Base-by-base conservation (phyloP, 2,888 invertebrate species). In the Drosophila lutescens region DNA sequence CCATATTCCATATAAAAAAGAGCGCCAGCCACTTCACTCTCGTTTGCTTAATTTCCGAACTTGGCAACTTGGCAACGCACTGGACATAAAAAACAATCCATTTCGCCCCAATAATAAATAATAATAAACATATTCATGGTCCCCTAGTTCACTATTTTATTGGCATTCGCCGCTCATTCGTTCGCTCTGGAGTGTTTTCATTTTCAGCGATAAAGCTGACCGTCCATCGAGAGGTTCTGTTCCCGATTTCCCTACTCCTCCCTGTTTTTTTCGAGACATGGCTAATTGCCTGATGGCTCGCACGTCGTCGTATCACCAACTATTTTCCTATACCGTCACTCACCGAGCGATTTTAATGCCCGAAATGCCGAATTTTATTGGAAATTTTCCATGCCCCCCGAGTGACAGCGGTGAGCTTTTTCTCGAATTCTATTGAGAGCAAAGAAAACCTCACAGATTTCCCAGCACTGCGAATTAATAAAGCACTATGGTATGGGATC, bases 81-180 rank as follows among this genome's bases (percentile, higher is more conserved):
- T 55, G 50, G 54, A 40, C 47, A 47, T 12, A 17, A 32, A 30
- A 47, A 47, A 61, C 70, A 74, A 76, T 78, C 71, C 70, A 76
- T 62, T 77, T 72, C 70, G 70, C 63, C 63, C 70, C 72, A 79
- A 86, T 78, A 85, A 84, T 84, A 84, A 81, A 86, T 72, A 83
- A 79, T 81, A 63, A 86, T 77, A 86, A 86, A 75, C 75, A 83
- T 75, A 86, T 83, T 73, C 77, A 80, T 75, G 55, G 60, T 62
- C 51, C 60, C 68, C 61, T 63, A 62, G 61, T 46, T 49, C 50
- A 69, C 65, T 57, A 60, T 68, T 76, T 80, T 68, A 86, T 82
- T 86, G 80, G 62, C 74, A 58, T 63, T 84, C 63, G 77, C 74
- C 78, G 53, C 34, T 12, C 34, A 2, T 0, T 8, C 62, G 32